Base-by-base conservation (phyloP, 2,888 invertebrate species). In the Pemphredon lugubris region DNA sequence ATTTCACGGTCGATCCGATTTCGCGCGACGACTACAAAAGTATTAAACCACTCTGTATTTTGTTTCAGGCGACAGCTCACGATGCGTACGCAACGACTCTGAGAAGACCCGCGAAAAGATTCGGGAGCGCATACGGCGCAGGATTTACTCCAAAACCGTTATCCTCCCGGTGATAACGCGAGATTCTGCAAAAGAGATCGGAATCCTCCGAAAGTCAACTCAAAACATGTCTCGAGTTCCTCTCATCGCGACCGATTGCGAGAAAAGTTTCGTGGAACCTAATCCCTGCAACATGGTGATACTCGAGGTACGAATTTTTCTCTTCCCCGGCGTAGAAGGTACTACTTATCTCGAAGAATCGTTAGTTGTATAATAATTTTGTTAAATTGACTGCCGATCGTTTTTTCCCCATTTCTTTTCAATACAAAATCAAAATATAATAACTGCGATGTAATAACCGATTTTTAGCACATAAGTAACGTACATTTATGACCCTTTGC, bases 231-330 rank as follows among this genome's bases (percentile, higher is more conserved):
- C 83, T 44, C 82, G 79, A 60, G 77, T 76, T 16, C 83, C 86
- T 11, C 64, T 87, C 11, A 78, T 86, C 9, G 21, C 66, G 0
- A 20, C 66, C 2, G 71, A 73, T n/a, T n/a, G n/a, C n/a, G n/a
- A n/a, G n/a, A 71, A 59, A 13, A 69, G 21, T 23, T 44, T 68
- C 23, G 32, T 71, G 14, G 59, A 70, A 16, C 45, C 55, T 2
- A 61, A 80, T 55, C 58, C 77, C 6, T 67, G 54, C 18, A 82
- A 83, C 20, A 77, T 77, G 57, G 85, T 87, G 7, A 83, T 84
- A 20, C 79, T 88, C 9, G 86, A 88, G 86, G 88, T 34, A 34
- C 3, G n/a, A 34, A 34, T n/a, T n/a, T n/a, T n/a, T n/a, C n/a
- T n/a, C n/a, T n/a, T n/a, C n/a, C n/a, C n/a, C n/a, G n/a, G n/a